phyloP scores from a whole-genome alignment of 1,140 invertebrate species.

The Anastatus disparis region DNA sequence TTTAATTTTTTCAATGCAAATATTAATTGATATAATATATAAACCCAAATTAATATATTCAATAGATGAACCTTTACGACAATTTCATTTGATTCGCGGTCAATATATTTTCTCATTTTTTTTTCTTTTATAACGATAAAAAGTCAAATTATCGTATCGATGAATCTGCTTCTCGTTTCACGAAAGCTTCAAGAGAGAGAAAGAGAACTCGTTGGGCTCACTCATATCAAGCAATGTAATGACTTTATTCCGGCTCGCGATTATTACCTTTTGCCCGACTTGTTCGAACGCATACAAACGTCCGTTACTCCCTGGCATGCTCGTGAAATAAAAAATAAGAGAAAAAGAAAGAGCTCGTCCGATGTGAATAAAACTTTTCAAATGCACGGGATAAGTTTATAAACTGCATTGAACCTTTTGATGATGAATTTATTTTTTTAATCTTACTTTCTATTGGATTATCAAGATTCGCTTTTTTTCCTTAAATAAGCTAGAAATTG shows the following conservation, averaged over 20 bases:
- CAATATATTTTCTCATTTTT: not conserved
- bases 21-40: too few relatives aligned
- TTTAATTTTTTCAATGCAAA: too few relatives aligned
- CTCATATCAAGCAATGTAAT: not conserved
- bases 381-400: conserved; percentile 8
- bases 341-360: not conserved
- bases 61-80: too few relatives aligned
- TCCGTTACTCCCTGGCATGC: too few relatives aligned
- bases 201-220: not conserved
- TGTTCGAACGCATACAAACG: not conserved
- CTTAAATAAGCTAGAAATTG: not conserved
- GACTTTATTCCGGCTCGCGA: conserved; percentile 19
- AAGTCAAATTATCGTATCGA: not conserved
- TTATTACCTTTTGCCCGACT: conserved; percentile 10
- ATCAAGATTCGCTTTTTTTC: not conserved
- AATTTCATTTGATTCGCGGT: too few relatives aligned
- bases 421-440: not conserved
- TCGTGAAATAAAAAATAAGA: too few relatives aligned
- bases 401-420: conserved; percentile 15
- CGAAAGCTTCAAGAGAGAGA: conserved; percentile 12
- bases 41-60: too few relatives aligned
- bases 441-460: not conserved
- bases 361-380: conserved; percentile 17
- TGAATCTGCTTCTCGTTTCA: not conserved
- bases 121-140: not conserved